Base-by-base conservation (phyloP, 2,113 vertebrate species). In the Triplophysa dalaica region DNA sequence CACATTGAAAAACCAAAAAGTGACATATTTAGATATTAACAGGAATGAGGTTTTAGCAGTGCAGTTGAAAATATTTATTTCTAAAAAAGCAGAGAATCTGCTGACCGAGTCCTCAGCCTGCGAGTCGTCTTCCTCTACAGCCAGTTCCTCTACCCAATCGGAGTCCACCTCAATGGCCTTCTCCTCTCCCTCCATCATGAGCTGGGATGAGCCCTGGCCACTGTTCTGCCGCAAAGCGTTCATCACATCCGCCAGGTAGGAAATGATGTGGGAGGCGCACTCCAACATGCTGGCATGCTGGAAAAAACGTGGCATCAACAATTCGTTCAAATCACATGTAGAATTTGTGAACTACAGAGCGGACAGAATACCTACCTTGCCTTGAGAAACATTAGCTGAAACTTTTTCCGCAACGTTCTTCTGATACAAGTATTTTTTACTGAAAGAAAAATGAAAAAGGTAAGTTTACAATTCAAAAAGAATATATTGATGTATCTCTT, bases 321-420 rank as follows among this genome's bases (percentile, higher is more conserved):
- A 14, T 43, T 14, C 4, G 4, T n/a, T 9, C 3, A 7, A 19
- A 33, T 45, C 4, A 58, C 4, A 38, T 38, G 1, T n/a, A 38
- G 0, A 10, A 29, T 4, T 3, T 14, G 17, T 8, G 9, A 56
- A 14, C 22, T 9, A 2, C n/a, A 11, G 4, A 17, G 63, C 17
- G 1, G 4, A 22, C 3, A 19, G 75, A 50, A 14, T 21, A 24
- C 93, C 84, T 89, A 98, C 98, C 94, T 99, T 99, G 63, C 97
- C 98, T 70, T 99, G 97, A 84, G 98, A 95, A 68, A 98, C 92
- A 1, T 94, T 98, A 29, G 95, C 93, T 67, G 96, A 98, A 89
- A 99, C 95, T 91, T 99, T 99, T 89, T 99, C 98, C 75, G 98
- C 92, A n/a, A 99, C 97, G 1, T 99, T 99, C 92, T 99, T 99